Evolutionary conservation across 2,888 invertebrate genomes (phyloP).

Genomic region (Salpingus planirostris): DNA sequence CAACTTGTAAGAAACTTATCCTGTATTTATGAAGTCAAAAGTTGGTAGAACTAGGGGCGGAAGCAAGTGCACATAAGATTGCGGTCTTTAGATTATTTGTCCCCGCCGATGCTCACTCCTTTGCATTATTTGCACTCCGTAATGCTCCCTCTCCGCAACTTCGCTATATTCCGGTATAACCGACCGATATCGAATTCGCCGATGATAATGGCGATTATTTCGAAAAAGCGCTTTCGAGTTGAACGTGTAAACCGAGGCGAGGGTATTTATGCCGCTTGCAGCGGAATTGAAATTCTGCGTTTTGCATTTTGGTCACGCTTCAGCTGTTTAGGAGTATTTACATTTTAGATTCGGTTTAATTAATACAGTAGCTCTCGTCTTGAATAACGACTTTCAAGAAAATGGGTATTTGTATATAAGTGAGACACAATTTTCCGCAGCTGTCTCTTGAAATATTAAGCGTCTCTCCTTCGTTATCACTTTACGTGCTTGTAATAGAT

Average conservation of each 20-base stretch:
- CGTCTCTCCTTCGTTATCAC: background rate
- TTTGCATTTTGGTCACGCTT: conserved; percentile 33
- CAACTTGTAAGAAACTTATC: conserved; percentile 31
- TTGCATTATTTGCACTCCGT: no score
- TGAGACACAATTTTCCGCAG: conserved; percentile 21
- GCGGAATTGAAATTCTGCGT: conserved; percentile 25
- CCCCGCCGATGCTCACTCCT: no score
- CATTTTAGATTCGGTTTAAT: conserved; percentile 34
- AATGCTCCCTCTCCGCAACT: no score
- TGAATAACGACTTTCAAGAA: conserved; percentile 23
- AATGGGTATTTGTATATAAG: conserved; percentile 23
- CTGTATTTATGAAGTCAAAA: conserved; percentile 34
- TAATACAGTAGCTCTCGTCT: conserved; percentile 26
- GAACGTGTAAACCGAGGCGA: no score
- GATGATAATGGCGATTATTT: no score
- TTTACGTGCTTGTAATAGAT: no score
- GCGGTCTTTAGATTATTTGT: no score
- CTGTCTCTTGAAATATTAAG: conserved; percentile 23
- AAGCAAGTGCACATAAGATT: conserved; percentile 11
- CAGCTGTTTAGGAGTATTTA: conserved; percentile 32
- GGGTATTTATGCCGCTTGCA: no score
- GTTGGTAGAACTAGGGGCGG: conserved; percentile 24
- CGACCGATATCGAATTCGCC: no score
- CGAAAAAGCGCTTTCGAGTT: no score
- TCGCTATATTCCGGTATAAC: no score